These are phyloP conservation scores for Taenioides sp. DNA, from an alignment of 2,797 vertebrate species.

Conservation along the genomic window DNA sequence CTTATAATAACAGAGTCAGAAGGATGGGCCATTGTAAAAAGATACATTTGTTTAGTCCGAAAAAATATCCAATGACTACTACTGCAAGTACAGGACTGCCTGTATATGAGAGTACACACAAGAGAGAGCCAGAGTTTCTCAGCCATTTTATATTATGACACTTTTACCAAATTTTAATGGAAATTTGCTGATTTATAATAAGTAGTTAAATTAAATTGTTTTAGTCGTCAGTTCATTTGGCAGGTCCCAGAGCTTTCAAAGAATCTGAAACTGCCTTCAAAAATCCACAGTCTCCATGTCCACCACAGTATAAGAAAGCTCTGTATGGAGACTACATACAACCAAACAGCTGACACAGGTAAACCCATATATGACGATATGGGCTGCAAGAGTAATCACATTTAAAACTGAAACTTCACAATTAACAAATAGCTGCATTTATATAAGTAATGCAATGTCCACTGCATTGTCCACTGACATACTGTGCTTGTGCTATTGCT, in stretches of 20 bases:
- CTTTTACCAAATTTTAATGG: neutral
- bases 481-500: too few species aligned
- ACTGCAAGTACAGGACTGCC: neutral
- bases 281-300: too few species aligned
- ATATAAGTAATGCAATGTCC: neutral
- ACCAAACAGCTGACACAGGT: neutral
- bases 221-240: neutral
- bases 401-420: neutral
- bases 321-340: too few species aligned
- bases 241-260: neutral
- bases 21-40: neutral
- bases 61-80: neutral
- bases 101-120: too few species aligned
- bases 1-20: slow-evolving; percentile 6
- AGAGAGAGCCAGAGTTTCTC: neutral
- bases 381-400: too few species aligned
- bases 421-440: neutral
- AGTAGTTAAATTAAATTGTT: neutral
- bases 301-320: neutral
- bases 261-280: neutral
- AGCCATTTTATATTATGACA: neutral
- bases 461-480: too few species aligned
- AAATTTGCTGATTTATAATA: neutral
- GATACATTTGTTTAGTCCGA: neutral
- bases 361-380: too few species aligned